Percentiles rank a stretch among this genome's conserved stretches.
phyloP scores from a whole-genome alignment of 2,113 vertebrate genomes.

The Apus apus region DNA sequence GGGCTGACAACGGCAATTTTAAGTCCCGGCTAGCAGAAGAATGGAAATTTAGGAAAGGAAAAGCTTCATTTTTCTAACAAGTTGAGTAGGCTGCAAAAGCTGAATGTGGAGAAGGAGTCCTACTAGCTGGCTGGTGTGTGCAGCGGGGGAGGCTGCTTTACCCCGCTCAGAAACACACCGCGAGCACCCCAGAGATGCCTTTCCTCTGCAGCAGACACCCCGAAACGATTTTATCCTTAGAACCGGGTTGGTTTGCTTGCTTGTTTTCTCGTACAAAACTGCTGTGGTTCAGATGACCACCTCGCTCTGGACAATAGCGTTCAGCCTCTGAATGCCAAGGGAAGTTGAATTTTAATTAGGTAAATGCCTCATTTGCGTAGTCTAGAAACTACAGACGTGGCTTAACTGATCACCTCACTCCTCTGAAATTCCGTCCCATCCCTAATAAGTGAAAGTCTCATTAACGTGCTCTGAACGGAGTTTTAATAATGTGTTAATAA shows the following conservation, averaged over 20 bases:
- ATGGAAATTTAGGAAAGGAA: neutral
- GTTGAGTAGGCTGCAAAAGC: neutral
- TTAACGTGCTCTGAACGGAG: slow-evolving; percentile 29
- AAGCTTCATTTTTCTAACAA: neutral
- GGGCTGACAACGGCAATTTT: neutral
- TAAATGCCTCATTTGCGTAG: neutral
- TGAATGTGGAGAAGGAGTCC: neutral
- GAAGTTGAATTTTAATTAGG: neutral
- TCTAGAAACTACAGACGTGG: neutral
- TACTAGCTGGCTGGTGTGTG: neutral
- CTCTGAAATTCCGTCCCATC: neutral
- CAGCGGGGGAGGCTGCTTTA: neutral
- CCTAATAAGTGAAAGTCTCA: neutral
- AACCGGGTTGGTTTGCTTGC: neutral
- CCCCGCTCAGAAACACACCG: neutral
- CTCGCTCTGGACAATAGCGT: neutral
- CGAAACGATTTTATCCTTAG: neutral
- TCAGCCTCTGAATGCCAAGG: neutral
- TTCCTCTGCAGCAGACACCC: neutral
- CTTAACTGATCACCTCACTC: neutral
- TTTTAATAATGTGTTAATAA: slow-evolving; percentile 56
- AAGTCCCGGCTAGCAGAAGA: neutral
- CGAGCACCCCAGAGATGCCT: neutral
- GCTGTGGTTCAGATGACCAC: neutral
- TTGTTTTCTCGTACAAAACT: neutral